Evolutionary conservation across 2,797 vertebrate species (phyloP), one percentile per base, ranked within the genome.

Genomic region (Cheirogaleus major): DNA sequence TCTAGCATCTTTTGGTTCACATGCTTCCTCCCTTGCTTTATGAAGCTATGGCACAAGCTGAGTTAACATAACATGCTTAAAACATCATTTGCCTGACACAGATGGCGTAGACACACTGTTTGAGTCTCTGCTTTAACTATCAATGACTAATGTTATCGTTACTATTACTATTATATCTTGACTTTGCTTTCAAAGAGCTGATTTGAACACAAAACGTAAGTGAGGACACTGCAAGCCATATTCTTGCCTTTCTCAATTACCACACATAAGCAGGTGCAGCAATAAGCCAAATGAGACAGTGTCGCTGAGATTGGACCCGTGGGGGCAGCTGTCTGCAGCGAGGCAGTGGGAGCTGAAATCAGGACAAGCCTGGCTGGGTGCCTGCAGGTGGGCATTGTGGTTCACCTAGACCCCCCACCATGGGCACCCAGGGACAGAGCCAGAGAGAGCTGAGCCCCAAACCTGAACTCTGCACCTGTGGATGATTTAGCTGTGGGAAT

Each of bases 161-260:
- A 45, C 57, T 25, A 30, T n/a, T 78, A 25, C 14, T 38, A 4
- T 38, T 67, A 5, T 61, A n/a, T 15, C 63, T 63, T 83, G 70
- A 41, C 55, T 89, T 86, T 35, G 7, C 25, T 89, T 89, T 83
- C 73, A 69, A 83, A 91, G 67, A 79, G 45, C 30, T 89, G 73
- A 73, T 95, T 67, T 90, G 52, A 91, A 41, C 35, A 52, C 57
- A 73, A n/a, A 7, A 85, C 50, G 4, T 61, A 90, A 22, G 22
- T 81, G 48, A 79, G 52, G n/a, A 88, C 89, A 43, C 65, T 43
- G 23, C 43, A 32, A 75, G n/a, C 43, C 67, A 27, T 32, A n/a
- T 38, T 65, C 43, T 81, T 75, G n/a, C 17, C 82, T 89, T 89
- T 89, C 57, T 72, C n/a, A 32, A 61, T 79, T 27, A 83, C 14